Conservation (phyloP, 2,113 vertebrate species). For the Scatophagus argus region DNA sequence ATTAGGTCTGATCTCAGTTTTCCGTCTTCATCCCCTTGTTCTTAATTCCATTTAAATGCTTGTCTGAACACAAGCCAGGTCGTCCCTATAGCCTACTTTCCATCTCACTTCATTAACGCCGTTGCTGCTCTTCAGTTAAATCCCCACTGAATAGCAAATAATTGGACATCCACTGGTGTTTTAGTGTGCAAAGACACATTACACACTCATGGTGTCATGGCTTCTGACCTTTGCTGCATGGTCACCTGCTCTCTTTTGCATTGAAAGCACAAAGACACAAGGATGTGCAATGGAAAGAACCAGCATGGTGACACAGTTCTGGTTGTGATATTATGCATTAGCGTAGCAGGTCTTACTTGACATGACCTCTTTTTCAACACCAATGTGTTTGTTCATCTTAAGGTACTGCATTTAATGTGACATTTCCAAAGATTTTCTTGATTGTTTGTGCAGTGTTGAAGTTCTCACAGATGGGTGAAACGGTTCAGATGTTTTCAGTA, state of each 20-base stretch:
- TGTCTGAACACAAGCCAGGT: conserved; percentile 71
- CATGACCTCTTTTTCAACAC: not conserved
- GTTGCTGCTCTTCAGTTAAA: conserved; percentile 51
- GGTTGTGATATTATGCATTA: not conserved
- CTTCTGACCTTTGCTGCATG: conserved; percentile 40
- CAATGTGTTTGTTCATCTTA: not conserved
- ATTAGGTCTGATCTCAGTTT: conserved; percentile 67
- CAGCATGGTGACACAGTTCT: conserved; percentile 1
- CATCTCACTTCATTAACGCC: conserved; percentile 66
- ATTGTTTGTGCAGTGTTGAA: not conserved
- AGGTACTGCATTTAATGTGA: not conserved
- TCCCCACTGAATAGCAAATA: conserved; percentile 61
- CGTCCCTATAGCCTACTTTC: conserved; percentile 66
- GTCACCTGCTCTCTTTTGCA: not conserved
- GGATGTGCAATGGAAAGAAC: not conserved
- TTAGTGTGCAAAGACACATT: conserved; percentile 5
- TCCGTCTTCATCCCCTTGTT: conserved; percentile 68
- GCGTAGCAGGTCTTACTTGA: not conserved
- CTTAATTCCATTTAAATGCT: conserved; percentile 76
- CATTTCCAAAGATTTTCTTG: not conserved
- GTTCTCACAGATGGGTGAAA: not conserved
- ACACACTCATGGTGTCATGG: not conserved
- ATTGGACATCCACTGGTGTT: conserved; percentile 46
- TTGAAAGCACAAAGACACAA: not conserved
- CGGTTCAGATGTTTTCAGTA: conserved; percentile 8